phyloP scores from a whole-genome alignment of 2,888 invertebrate species.

The Brachypterus glaber region DNA sequence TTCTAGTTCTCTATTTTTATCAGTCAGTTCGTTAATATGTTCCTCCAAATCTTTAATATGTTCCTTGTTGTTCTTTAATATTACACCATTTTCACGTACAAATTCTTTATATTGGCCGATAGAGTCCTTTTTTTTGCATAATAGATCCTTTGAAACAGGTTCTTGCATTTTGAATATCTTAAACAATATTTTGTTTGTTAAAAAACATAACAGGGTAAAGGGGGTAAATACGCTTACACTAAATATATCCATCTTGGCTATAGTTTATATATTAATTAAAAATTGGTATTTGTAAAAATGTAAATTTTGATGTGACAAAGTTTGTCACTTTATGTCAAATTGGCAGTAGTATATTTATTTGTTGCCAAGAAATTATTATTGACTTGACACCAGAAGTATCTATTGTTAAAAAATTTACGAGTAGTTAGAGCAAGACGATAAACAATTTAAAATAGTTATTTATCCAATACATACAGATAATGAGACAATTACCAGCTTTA shows the following conservation, averaged over 20 bases:
- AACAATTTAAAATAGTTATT: no score
- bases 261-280: not conserved
- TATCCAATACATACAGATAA: no score
- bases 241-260: slow-evolving; percentile 23
- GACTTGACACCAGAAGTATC: no score
- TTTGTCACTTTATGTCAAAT: no score
- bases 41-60: slow-evolving; percentile 21
- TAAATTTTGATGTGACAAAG: slow-evolving; percentile 4
- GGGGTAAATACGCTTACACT: slow-evolving; percentile 17
- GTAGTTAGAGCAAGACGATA: no score
- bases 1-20: slow-evolving; percentile 17
- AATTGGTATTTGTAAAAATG: not conserved
- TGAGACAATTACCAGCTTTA: no score
- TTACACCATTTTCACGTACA: slow-evolving; percentile 25
- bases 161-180: slow-evolving; percentile 29
- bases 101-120: slow-evolving; percentile 23
- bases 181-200: slow-evolving; percentile 6
- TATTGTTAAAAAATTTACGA: no score
- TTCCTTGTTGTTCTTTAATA: slow-evolving; percentile 22
- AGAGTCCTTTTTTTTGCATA: slow-evolving; percentile 22
- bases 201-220: not conserved
- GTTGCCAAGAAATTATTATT: no score
- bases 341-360: no score
- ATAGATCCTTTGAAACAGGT: slow-evolving; percentile 24
- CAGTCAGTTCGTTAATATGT: slow-evolving; percentile 19